Base-by-base conservation (phyloP, 2,888 invertebrate genomes). In the Encarsia formosa region DNA sequence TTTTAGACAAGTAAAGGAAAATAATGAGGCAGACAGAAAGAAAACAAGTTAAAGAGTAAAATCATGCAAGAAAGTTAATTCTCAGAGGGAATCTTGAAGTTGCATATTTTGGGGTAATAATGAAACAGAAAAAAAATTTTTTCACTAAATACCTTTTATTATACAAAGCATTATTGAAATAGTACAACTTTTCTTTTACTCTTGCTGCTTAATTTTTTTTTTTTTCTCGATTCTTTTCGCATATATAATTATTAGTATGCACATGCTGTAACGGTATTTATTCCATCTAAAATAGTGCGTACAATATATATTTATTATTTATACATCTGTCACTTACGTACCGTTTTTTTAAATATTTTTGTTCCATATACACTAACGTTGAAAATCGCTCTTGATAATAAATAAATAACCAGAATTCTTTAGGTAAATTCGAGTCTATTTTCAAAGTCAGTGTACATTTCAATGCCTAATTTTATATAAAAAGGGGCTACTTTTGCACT, bases 101-200 rank as follows among this genome's bases (percentile, higher is more conserved):
- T 18, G 31, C 1, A 31, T 15, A 19, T 31, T 15, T 16, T 16
- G 37, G 16, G 16, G 11, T 22, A 9, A 38, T 19, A 18, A n/a
- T 32, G 32, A 34, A 4, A 34, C 29, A 34, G 23, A 16, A 44
- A 34, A 42, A n/a, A 16, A 16, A 31, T 31, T 18, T 32, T 4
- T 56, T 63, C 59, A 61, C 61, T 69, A 65, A 66, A 69, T 69
- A 71, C 67, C 63, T 66, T 71, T 57, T 57, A 52, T 73, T 73
- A 69, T 73, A 71, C 71, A 73, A 73, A 73, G 72, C 72, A 69
- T 73, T 73, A 73, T 68, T 73, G 69, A 70, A 73, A 71, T 72
- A 71, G 65, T 71, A 71, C 66, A 63, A 62, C 61, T 48, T 57
- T 37, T n/a, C 43, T 47, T 47, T 56, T 45, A 53, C 48, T 50